Conservation (phyloP, 2,888 invertebrate species). For the Cephalotes varians region DNA sequence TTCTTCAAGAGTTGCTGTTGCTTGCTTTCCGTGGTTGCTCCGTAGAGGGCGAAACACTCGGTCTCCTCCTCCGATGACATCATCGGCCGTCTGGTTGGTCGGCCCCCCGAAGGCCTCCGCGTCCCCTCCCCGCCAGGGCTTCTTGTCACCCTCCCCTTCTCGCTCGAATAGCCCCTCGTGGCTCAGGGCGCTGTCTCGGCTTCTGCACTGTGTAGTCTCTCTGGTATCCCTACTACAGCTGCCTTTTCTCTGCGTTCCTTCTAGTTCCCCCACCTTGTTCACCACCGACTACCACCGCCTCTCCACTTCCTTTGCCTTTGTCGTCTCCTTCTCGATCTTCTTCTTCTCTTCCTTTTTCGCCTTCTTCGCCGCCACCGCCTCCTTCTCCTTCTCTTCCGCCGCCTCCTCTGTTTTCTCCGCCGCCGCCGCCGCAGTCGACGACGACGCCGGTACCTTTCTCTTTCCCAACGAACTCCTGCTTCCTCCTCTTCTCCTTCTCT, state of each 20-base stretch:
- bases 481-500: constrained; percentile 72
- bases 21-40: constrained; percentile 89
- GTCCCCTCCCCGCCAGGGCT: constrained; percentile 88
- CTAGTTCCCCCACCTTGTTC: constrained; percentile 86
- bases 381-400: constrained; percentile 59
- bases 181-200: constrained; percentile 88
- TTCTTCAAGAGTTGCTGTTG: constrained; percentile 93
- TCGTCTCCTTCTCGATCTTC: constrained; percentile 64
- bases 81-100: constrained; percentile 91
- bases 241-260: constrained; percentile 74
- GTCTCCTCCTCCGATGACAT: constrained; percentile 99
- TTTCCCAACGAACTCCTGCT: constrained; percentile 66
- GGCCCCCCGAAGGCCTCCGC: constrained; percentile 93
- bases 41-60: constrained; percentile 97
- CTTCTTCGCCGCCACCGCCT: constrained; percentile 55
- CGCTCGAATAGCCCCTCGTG: constrained; percentile 90
- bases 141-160: constrained; percentile 88
- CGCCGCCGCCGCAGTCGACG: constrained; percentile 74
- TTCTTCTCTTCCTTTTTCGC: constrained; percentile 61
- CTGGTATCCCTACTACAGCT: constrained; percentile 77
- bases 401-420: constrained; percentile 66
- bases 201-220: constrained; percentile 74
- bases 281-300: constrained; percentile 81
- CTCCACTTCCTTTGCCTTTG: constrained; percentile 71
- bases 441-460: constrained; percentile 70